Base-by-base conservation (phyloP, 1,140 invertebrate species). In the Ips typographus region DNA sequence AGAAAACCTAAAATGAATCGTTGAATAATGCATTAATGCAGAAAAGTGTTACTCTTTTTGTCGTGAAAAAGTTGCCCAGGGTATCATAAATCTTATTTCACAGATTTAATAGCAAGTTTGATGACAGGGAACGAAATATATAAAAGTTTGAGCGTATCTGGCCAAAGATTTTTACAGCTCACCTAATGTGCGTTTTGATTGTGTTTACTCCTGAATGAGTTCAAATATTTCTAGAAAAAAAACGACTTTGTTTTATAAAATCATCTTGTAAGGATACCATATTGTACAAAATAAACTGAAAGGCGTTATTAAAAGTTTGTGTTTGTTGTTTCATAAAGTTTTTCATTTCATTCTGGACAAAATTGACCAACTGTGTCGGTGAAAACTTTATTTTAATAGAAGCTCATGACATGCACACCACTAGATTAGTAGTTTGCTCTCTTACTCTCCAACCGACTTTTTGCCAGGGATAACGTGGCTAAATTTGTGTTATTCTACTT, bases 1-100 rank as follows among this genome's bases (percentile, higher is more conserved):
- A 49, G 44, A 6, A 49, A 49, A 49, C 6, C 7, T 49, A 22
- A 49, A 49, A 49, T 49, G 7, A 6, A 8, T 1, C 3, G 44
- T 49, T 49, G 44, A 49, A 49, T 49, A 49, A 49, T 49, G 44
- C 22, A 49, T 49, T 49, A 49, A 49, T 49, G 44, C 22, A 49
- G 7, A 49, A 49, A 49, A 49, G 44, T 8, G 44, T 49, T 49
- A 22, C 22, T 8, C 22, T 49, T 8, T 49, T 49, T 49, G 44
- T 8, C 7, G 44, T 49, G 7, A 49, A 22, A 6, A 8, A 22
- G 44, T 49, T 49, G 22, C 22, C 22, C 6, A 6, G 44, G 44
- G 22, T 22, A 22, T 22, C 6, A 49, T 49, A 49, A 8, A 49
- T 49, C 44, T 49, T 49, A 2, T 3, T 49, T 49, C 6, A 49